phyloP scores from a whole-genome alignment of 2,888 invertebrate species.

The Cheilosia variabilis region DNA sequence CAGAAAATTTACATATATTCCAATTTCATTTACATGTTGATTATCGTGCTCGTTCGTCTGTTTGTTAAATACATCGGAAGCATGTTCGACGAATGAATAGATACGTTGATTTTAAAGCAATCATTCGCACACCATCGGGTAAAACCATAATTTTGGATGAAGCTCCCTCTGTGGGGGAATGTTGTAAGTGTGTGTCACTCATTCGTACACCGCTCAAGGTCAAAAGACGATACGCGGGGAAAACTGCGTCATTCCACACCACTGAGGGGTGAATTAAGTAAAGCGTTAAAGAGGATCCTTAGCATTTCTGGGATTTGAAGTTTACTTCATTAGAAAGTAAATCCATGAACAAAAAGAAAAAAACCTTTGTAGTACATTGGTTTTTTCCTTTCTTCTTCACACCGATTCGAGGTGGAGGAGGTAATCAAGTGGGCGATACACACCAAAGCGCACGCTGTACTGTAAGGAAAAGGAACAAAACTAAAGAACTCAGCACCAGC shows the following conservation, averaged over 20 bases:
- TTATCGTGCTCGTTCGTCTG: constrained; percentile 38
- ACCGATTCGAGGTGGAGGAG: constrained; percentile 8
- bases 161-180: not conserved
- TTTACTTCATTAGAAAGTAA: constrained; percentile 63
- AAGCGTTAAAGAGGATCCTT: constrained; percentile 9
- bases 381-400: constrained; percentile 26
- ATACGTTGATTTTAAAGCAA: constrained; percentile 20
- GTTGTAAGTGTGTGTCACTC: not conserved
- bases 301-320: constrained; percentile 43
- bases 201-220: constrained; percentile 19
- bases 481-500: constrained; percentile 27
- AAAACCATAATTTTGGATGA: not conserved
- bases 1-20: constrained; percentile 77
- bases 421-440: constrained; percentile 10
- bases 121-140: constrained; percentile 10
- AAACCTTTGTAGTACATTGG: constrained; percentile 16
- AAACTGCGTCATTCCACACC: constrained; percentile 15
- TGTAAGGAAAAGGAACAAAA: constrained; percentile 14
- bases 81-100: constrained; percentile 3
- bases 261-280: constrained; percentile 1
- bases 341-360: constrained; percentile 33
- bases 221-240: not conserved
- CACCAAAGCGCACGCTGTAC: not conserved
- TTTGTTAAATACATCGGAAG: constrained; percentile 26
- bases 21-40: constrained; percentile 55